Evolutionary conservation across 2,113 vertebrate species (phyloP).

Genomic region (Smithornis capensis): DNA sequence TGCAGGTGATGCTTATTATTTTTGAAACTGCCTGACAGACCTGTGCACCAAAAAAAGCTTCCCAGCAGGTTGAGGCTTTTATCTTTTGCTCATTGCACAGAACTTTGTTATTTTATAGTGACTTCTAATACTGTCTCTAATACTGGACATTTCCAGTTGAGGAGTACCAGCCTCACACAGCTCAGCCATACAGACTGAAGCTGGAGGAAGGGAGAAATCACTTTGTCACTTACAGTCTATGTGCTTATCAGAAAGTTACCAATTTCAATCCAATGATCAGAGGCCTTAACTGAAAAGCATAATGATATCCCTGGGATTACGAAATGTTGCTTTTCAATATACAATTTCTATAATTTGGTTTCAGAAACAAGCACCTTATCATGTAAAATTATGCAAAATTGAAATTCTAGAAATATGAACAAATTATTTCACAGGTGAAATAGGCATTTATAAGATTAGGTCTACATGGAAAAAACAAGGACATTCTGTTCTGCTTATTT

Average conservation of each 20-base stretch:
- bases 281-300: not conserved
- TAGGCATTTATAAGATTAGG: not conserved
- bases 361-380: not conserved
- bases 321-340: not conserved
- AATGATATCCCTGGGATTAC: not conserved
- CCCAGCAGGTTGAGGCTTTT: not conserved
- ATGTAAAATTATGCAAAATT: not conserved
- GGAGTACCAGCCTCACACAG: not conserved
- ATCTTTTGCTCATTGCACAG: not conserved
- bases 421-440: not conserved
- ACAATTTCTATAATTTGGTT: not conserved
- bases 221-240: not conserved
- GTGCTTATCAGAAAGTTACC: not conserved
- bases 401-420: not conserved
- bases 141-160: not conserved
- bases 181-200: not conserved
- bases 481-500: not conserved
- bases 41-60: not conserved
- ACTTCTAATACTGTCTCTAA: not conserved
- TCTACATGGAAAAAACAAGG: not conserved
- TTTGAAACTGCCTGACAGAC: not conserved
- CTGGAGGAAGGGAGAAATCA: not conserved
- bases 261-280: not conserved
- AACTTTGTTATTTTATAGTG: not conserved
- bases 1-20: not conserved